phyloP scores from a whole-genome alignment of 2,113 vertebrate genomes.

The Agapornis roseicollis region DNA sequence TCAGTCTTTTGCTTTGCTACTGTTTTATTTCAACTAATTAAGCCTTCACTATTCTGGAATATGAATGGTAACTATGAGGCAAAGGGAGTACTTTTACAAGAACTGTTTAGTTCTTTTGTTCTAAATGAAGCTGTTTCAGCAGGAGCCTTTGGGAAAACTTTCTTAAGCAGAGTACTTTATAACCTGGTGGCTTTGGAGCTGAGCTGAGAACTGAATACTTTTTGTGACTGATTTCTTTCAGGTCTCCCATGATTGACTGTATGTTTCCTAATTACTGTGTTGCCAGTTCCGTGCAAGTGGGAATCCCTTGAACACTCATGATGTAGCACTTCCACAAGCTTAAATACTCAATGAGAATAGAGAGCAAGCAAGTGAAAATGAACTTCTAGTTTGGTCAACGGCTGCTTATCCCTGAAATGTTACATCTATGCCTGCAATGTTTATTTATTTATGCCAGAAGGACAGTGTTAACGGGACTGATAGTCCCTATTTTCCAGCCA shows the following conservation, averaged over 20 bases:
- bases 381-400: not conserved
- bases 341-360: not conserved
- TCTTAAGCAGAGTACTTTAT: not conserved
- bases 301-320: not conserved
- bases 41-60: not conserved
- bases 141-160: constrained; percentile 1
- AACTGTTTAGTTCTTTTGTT: not conserved
- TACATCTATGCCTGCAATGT: not conserved
- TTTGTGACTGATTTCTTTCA: constrained; percentile 3
- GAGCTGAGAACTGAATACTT: not conserved
- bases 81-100: not conserved
- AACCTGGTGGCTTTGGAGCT: not conserved
- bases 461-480: not conserved
- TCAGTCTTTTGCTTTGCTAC: not conserved
- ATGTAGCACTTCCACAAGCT: not conserved
- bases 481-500: not conserved
- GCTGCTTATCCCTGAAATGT: not conserved
- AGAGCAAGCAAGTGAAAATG: not conserved
- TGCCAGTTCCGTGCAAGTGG: not conserved
- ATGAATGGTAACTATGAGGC: not conserved
- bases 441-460: not conserved
- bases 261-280: not conserved
- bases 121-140: not conserved
- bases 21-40: constrained; percentile 1
- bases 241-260: not conserved